Percentiles rank a stretch among this genome's conserved stretches.
phyloP scores from a whole-genome alignment of 2,888 invertebrate species.

The Lasioglossum marginatum region DNA sequence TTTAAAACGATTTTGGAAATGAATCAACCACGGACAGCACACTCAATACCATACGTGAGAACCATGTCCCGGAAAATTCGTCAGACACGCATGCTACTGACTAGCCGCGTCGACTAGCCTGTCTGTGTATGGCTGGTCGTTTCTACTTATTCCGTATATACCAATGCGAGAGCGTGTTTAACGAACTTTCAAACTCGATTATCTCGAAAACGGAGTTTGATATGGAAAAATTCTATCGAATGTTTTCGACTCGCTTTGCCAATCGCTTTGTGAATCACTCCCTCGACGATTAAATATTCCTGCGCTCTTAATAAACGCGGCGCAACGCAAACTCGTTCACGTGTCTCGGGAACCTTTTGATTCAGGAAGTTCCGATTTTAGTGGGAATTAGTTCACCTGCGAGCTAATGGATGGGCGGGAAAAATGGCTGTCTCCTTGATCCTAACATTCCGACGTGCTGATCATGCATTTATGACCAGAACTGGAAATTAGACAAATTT shows the following conservation, averaged over 20 bases:
- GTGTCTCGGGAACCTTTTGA: not conserved
- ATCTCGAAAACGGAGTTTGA: not conserved
- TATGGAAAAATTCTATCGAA: not conserved
- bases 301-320: not conserved
- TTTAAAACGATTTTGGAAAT: not conserved
- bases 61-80: not conserved
- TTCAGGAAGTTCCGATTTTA: not conserved
- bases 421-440: not conserved
- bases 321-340: not conserved
- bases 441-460: not conserved
- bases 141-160: not conserved
- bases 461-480: not conserved
- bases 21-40: not conserved
- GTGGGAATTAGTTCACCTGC: not conserved
- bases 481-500: not conserved
- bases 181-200: not conserved
- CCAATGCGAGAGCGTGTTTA: not conserved
- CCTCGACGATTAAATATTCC: not conserved
- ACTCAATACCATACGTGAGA: not conserved
- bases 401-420: not conserved
- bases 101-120: not conserved
- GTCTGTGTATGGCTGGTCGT: not conserved
- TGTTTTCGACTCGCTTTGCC: not conserved
- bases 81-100: not conserved
- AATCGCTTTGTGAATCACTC: not conserved